Conservation (phyloP, 2,888 invertebrate genomes). For the Furcula furcula region DNA sequence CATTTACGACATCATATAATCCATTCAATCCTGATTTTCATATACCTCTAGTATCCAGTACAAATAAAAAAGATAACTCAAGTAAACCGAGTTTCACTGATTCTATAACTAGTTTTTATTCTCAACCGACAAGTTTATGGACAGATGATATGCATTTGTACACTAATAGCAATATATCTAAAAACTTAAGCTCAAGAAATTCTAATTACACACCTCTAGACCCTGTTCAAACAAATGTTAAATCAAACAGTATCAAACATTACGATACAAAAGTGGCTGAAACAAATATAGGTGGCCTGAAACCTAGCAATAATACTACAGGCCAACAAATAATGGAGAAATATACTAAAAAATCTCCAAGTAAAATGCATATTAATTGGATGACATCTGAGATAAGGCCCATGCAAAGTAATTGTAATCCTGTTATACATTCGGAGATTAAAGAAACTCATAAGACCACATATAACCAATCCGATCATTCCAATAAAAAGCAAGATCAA, state of each 20-base stretch:
- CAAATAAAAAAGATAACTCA: slow-evolving; percentile 58
- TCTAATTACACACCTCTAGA: slow-evolving; percentile 59
- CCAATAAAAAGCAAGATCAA: slow-evolving; percentile 57
- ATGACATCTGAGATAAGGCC: slow-evolving; percentile 76
- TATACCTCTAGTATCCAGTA: slow-evolving; percentile 60
- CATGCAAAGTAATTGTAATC: slow-evolving; percentile 59
- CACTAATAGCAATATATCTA: slow-evolving; percentile 55
- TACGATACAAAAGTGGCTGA: slow-evolving; percentile 54
- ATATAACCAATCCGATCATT: slow-evolving; percentile 50
- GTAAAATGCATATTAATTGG: slow-evolving; percentile 77
- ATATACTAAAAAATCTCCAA: slow-evolving; percentile 70
- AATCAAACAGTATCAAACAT: slow-evolving; percentile 48
- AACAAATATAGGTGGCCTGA: slow-evolving; percentile 38
- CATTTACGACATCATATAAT: slow-evolving; percentile 66
- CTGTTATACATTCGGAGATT: slow-evolving; percentile 38
- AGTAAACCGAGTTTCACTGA: slow-evolving; percentile 63
- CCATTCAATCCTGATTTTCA: slow-evolving; percentile 76
- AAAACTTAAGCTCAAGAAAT: slow-evolving; percentile 52
- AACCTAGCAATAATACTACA: slow-evolving; percentile 42
- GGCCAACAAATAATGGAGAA: slow-evolving; percentile 58
- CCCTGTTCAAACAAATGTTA: slow-evolving; percentile 42
- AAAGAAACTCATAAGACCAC: slow-evolving; percentile 56
- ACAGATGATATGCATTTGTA: slow-evolving; percentile 70
- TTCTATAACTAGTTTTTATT: slow-evolving; percentile 68
- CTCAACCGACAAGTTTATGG: slow-evolving; percentile 69